A percentile compares a stretch with the other conserved stretches of the same genome.
These are phyloP conservation scores for Mythimna pallens DNA, from an alignment of 2,888 invertebrate genomes.

Conservation along the genomic window DNA sequence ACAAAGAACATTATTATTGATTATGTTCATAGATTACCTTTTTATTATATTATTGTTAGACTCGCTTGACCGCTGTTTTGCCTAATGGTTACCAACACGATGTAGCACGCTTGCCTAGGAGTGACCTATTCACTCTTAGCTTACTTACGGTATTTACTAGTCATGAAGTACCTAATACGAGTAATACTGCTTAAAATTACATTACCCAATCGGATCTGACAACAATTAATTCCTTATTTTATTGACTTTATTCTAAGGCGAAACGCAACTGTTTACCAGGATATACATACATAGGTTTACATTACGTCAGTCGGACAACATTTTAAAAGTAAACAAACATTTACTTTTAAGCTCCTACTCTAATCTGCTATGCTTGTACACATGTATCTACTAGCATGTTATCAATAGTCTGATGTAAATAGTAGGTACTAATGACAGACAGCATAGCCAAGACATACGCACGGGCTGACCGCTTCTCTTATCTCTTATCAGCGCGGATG, in stretches of 20 bases:
- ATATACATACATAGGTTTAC: background rate
- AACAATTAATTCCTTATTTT: conserved; percentile 1
- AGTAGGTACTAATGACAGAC: conserved; percentile 69
- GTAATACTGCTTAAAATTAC: background rate
- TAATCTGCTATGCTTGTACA: conserved; percentile 2
- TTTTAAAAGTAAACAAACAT: conserved; percentile 12
- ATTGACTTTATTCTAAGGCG: conserved; percentile 1
- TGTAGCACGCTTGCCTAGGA: too few species aligned
- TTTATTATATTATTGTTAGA: too few species aligned
- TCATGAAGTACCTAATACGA: background rate
- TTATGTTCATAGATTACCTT: too few species aligned
- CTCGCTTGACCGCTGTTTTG: too few species aligned
- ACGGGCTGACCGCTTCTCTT: conserved; percentile 69
- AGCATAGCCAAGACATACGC: conserved; percentile 75
- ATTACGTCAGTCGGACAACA: conserved; percentile 12
- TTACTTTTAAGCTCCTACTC: conserved; percentile 22
- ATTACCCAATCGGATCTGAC: background rate
- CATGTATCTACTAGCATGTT: conserved; percentile 58
- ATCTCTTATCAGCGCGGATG: conserved; percentile 77
- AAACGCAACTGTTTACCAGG: conserved; percentile 17
- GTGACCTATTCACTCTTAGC: background rate
- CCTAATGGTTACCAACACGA: too few species aligned
- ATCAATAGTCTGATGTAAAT: conserved; percentile 79
- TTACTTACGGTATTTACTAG: background rate
- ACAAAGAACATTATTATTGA: too few species aligned